phyloP scores from a whole-genome alignment of 2,888 invertebrate species.

The Drosophila basisetae region DNA sequence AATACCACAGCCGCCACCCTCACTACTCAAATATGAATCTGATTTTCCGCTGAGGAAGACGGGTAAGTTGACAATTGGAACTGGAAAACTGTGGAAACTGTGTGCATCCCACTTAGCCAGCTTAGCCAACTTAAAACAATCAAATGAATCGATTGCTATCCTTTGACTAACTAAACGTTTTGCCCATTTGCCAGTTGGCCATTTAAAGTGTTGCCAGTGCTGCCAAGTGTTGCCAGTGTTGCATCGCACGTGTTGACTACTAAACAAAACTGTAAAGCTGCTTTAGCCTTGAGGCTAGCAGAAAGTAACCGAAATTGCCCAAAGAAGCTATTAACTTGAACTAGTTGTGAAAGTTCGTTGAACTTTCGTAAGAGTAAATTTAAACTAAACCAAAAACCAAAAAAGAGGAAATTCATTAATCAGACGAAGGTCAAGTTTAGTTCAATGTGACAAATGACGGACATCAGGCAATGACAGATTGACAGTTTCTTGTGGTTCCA shows the following conservation, averaged over 20 bases:
- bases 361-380: background rate
- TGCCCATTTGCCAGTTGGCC: slow-evolving; percentile 37
- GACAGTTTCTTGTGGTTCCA: background rate
- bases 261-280: slow-evolving; percentile 20
- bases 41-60: slow-evolving; percentile 98
- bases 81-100: background rate
- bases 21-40: slow-evolving; percentile 86
- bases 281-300: background rate
- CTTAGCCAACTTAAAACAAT: background rate
- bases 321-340: background rate
- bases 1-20: slow-evolving; percentile 88
- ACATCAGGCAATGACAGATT: background rate
- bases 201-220: slow-evolving; percentile 29
- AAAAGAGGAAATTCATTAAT: background rate
- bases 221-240: slow-evolving; percentile 22
- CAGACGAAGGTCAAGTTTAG: background rate
- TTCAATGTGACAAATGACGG: background rate
- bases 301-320: background rate
- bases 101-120: background rate
- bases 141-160: background rate
- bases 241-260: slow-evolving; percentile 42
- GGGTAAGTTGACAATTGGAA: slow-evolving; percentile 88
- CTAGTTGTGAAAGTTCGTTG: background rate
- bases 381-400: too few relatives aligned
- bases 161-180: slow-evolving; percentile 23